A percentile compares a stretch with the other conserved stretches of the same genome.
These are phyloP conservation scores for Drosophila neotestacea DNA, from an alignment of 2,888 invertebrate species.

Conservation along the genomic window DNA sequence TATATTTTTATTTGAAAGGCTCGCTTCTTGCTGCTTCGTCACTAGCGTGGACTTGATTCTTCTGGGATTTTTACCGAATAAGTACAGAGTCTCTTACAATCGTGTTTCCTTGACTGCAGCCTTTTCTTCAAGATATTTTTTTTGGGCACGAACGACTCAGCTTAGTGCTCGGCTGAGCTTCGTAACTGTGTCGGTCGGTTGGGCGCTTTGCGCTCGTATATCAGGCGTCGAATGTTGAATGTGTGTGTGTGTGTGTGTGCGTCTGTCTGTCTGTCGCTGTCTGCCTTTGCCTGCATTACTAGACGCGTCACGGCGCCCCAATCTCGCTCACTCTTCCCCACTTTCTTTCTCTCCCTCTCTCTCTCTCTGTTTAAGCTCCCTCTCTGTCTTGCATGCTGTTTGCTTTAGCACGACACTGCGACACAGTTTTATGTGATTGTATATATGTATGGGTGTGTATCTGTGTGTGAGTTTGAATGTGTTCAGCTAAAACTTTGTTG, in stretches of 20 bases:
- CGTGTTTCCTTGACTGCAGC: too few relatives aligned
- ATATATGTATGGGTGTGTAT: background rate
- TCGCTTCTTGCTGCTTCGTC: too few relatives aligned
- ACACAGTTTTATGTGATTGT: constrained; percentile 67
- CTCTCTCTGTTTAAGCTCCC: background rate
- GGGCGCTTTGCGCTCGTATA: constrained; percentile 23
- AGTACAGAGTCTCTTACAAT: too few relatives aligned
- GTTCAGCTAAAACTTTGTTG: constrained; percentile 62
- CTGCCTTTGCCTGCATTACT: constrained; percentile 63
- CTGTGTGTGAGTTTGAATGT: constrained; percentile 29
- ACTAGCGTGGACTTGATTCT: too few relatives aligned
- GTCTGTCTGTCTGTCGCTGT: constrained; percentile 59
- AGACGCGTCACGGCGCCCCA: constrained; percentile 57
- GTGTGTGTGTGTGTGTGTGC: constrained; percentile 27
- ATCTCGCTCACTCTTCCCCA: constrained; percentile 19
- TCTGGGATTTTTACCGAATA: too few relatives aligned
- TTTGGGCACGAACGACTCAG: constrained; percentile 35
- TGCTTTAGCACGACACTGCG: constrained; percentile 41
- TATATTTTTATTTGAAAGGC: too few relatives aligned
- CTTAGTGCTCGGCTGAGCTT: constrained; percentile 53
- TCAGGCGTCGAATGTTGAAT: constrained; percentile 47
- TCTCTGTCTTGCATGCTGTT: constrained; percentile 4
- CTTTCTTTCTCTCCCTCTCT: constrained; percentile 12
- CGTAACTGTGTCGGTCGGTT: constrained; percentile 43
- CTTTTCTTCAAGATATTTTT: background rate